phyloP scores from a whole-genome alignment of 1,140 invertebrate genomes.

The Drosophila pallidifrons region DNA sequence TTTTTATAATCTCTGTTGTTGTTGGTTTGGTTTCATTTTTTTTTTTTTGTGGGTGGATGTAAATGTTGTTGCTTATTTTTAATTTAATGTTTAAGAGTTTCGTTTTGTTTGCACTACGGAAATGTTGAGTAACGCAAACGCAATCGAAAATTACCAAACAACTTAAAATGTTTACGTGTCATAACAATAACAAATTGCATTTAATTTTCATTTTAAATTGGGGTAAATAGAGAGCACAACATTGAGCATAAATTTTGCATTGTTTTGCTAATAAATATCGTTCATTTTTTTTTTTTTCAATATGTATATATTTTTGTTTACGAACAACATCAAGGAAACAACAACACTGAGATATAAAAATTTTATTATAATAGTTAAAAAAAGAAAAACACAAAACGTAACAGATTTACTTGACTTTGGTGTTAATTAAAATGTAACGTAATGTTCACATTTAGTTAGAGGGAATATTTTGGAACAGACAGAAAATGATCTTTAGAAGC shows the following conservation, averaged over 20 bases:
- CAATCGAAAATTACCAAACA: constrained; percentile 56
- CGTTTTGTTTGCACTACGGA: constrained; percentile 57
- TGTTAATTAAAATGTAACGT: constrained; percentile 34
- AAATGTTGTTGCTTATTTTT: constrained; percentile 60
- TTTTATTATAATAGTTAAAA: constrained; percentile 46
- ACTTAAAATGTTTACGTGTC: constrained; percentile 63
- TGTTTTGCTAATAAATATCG: constrained; percentile 26
- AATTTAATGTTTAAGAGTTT: constrained; percentile 43
- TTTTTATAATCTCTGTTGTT: constrained; percentile 78
- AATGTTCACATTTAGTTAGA: constrained; percentile 27
- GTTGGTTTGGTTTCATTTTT: constrained; percentile 36
- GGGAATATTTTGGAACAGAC: constrained; percentile 3
- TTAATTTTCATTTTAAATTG: constrained; percentile 39
- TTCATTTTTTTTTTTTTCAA: constrained; percentile 25
- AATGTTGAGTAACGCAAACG: constrained; percentile 59
- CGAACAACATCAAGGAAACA: constrained; percentile 77
- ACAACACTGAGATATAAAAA: constrained; percentile 80
- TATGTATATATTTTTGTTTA: constrained; percentile 48
- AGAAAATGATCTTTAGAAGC: constrained; percentile 37
- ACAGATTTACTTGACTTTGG: constrained; percentile 23
- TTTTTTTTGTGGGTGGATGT: constrained; percentile 50
- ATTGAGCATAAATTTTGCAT: constrained; percentile 51
- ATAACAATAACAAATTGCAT: constrained; percentile 58
- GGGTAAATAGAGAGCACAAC: constrained; percentile 58
- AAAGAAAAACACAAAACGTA: constrained; percentile 41